Conservation (phyloP, 2,888 invertebrate species). For the Nowickia ferox region DNA sequence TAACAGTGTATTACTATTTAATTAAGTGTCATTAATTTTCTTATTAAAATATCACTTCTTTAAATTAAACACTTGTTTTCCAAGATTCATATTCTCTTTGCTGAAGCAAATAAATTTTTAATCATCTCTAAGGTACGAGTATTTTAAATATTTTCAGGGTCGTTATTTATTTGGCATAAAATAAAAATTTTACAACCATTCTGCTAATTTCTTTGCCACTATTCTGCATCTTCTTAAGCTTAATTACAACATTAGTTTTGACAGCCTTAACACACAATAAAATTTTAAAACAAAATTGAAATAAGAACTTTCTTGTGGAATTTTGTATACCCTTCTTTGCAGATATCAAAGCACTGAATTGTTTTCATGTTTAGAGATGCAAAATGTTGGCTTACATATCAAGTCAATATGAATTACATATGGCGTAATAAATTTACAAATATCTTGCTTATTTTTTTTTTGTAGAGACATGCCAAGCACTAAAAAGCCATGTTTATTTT, state of each 20-base stretch:
- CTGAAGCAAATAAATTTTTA: neutral
- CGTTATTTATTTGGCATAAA: conserved; percentile 46
- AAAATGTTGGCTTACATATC: neutral
- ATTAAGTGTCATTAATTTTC: no score
- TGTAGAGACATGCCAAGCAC: no score
- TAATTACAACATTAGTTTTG: conserved; percentile 54
- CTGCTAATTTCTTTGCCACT: conserved; percentile 51
- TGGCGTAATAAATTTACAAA: no score
- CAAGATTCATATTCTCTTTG: neutral
- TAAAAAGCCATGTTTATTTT: no score
- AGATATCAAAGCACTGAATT: no score
- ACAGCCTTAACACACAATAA: conserved; percentile 18
- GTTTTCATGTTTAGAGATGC: neutral
- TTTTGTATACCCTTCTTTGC: neutral
- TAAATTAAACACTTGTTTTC: neutral
- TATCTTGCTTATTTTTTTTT: no score
- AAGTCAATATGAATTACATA: no score
- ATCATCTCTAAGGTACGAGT: neutral
- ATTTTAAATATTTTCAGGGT: conserved; percentile 6
- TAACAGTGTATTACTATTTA: no score
- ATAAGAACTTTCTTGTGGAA: neutral
- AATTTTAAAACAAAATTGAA: neutral
- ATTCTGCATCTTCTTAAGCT: neutral
- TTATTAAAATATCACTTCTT: neutral
- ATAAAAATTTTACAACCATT: conserved; percentile 24